Conservation (phyloP, 2,797 vertebrate species). For the Syngnathus acus region DNA sequence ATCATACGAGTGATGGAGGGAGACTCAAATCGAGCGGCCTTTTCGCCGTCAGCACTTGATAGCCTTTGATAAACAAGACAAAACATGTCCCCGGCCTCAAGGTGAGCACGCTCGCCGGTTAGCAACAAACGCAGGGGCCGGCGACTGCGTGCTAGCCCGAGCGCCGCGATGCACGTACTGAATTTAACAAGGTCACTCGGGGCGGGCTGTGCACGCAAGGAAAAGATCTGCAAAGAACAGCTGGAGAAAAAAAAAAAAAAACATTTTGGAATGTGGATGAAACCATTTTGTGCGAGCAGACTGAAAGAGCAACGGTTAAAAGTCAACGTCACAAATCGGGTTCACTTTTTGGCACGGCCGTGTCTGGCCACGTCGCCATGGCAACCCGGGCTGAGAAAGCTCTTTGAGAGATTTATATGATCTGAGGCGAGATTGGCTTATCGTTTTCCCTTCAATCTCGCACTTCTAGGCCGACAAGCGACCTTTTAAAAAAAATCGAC, state of each 20-base stretch:
- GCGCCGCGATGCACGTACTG: constrained; percentile 38
- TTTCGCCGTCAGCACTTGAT: constrained; percentile 41
- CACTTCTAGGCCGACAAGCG: not conserved
- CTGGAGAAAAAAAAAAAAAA: not conserved
- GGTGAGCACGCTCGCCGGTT: constrained; percentile 21
- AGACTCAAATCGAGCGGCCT: not conserved
- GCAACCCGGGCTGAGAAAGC: not conserved
- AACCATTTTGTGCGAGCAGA: not conserved
- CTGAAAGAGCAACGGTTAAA: not conserved
- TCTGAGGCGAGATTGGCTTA: not conserved
- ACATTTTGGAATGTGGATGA: too few relatives aligned
- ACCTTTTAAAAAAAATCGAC: constrained; percentile 1
- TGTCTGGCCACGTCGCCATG: not conserved
- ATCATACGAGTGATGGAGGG: too few relatives aligned
- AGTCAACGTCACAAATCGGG: not conserved
- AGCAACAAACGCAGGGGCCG: constrained; percentile 17
- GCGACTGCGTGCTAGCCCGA: constrained; percentile 23
- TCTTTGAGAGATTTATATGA: constrained; percentile 1
- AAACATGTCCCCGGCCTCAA: constrained; percentile 56
- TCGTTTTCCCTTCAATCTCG: not conserved
- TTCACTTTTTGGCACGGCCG: not conserved
- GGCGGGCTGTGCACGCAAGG: constrained; percentile 25
- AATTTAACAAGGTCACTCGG: constrained; percentile 66
- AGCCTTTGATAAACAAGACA: constrained; percentile 56
- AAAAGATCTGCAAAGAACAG: not conserved